Percentiles rank a stretch among this genome's conserved stretches.
Evolutionary conservation across 1,140 invertebrate genomes (phyloP).

Genomic region (Harpegnathos saltator): DNA sequence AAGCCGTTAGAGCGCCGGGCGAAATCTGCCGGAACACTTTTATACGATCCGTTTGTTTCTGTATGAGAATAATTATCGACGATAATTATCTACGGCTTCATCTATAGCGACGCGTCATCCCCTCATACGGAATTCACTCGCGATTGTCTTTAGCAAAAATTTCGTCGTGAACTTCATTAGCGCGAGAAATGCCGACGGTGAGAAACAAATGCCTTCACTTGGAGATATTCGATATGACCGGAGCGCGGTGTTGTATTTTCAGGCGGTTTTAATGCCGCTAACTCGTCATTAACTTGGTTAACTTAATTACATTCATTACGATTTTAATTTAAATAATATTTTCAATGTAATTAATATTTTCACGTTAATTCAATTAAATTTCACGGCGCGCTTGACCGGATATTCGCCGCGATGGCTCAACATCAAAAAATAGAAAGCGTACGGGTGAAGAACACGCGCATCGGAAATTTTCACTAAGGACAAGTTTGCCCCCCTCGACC

Average conservation of each 20-base stretch:
- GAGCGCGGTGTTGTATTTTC: too few relatives aligned
- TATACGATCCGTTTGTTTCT: slow-evolving; percentile 34
- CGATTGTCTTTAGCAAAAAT: slow-evolving; percentile 31
- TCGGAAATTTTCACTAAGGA: neutral
- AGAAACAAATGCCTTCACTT: neutral
- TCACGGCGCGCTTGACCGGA: neutral
- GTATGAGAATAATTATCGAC: slow-evolving; percentile 34
- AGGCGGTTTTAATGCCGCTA: too few relatives aligned
- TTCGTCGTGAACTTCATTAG: neutral
- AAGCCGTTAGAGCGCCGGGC: slow-evolving; percentile 56
- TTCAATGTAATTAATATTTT: neutral
- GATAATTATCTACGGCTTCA: slow-evolving; percentile 9
- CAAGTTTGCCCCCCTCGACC: neutral
- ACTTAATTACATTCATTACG: neutral
- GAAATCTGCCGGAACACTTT: slow-evolving; percentile 44
- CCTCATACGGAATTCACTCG: slow-evolving; percentile 3
- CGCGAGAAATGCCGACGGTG: neutral
- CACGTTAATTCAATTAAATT: slow-evolving; percentile 32
- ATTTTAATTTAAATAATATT: neutral
- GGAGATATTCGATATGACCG: neutral
- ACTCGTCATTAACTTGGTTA: neutral
- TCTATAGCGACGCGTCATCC: neutral
- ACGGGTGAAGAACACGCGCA: neutral
- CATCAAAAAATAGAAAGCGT: neutral
- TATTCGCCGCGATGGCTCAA: neutral